These are phyloP conservation scores for Forbesichthys papilliferus DNA, from an alignment of 2,113 vertebrate species.

Conservation along the genomic window DNA sequence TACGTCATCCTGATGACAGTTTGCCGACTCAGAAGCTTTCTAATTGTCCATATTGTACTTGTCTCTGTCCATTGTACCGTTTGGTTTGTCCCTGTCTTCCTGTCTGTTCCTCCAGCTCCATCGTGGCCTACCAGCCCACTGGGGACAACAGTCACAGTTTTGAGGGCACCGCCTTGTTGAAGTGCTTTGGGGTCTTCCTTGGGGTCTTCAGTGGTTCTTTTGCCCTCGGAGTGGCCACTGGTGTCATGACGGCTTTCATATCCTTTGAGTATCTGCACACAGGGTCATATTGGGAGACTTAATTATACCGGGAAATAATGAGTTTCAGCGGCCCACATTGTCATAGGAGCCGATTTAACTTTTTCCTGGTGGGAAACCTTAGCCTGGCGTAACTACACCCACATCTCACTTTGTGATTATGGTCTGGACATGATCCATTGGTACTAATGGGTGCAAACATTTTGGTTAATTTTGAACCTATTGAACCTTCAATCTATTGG, in stretches of 20 bases:
- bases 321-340: background rate
- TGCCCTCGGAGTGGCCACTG: constrained; percentile 90
- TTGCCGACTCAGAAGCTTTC: background rate
- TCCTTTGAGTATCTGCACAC: constrained; percentile 73
- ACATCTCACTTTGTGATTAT: no score
- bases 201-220: constrained; percentile 97
- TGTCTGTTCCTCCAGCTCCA: constrained; percentile 79
- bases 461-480: no score
- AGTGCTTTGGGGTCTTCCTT: constrained; percentile 91
- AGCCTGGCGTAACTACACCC: no score
- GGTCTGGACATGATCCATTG: no score
- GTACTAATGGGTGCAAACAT: no score
- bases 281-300: background rate
- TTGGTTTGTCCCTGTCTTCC: background rate
- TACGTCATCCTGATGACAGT: background rate
- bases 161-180: constrained; percentile 91
- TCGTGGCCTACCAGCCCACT: constrained; percentile 90
- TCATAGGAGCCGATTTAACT: background rate
- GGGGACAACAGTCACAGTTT: constrained; percentile 95
- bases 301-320: background rate
- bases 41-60: background rate
- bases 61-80: background rate
- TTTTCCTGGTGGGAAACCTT: no score
- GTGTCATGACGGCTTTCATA: constrained; percentile 95
- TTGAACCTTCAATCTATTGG: no score